These are phyloP conservation scores for Hippocampus abdominalis DNA, from an alignment of 2,113 vertebrate genomes.

Conservation along the genomic window DNA sequence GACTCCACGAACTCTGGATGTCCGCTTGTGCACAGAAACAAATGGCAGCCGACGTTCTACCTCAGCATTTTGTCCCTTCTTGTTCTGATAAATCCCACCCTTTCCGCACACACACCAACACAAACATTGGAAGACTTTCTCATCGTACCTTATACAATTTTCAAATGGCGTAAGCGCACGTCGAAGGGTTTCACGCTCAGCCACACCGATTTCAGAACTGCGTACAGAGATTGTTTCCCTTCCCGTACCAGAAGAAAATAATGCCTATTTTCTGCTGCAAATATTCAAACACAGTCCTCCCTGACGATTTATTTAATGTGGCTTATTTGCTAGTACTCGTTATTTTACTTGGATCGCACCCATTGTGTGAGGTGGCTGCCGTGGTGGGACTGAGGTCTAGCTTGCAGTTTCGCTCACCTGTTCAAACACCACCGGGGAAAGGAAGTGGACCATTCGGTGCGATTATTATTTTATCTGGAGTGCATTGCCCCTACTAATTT, in stretches of 20 bases:
- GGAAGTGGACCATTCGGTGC: conserved; percentile 68
- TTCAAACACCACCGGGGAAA: conserved; percentile 66
- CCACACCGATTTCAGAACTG: conserved; percentile 2
- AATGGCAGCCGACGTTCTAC: background rate
- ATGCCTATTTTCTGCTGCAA: conserved; percentile 21
- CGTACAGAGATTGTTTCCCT: conserved; percentile 38
- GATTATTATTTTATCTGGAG: conserved; percentile 46
- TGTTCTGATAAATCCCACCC: conserved; percentile 18
- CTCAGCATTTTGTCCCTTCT: conserved; percentile 28
- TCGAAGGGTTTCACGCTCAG: conserved; percentile 33
- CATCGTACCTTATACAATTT: conserved; percentile 45
- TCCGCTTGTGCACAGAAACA: conserved; percentile 4
- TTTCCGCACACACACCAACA: background rate
- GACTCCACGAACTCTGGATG: background rate
- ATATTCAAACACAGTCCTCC: conserved; percentile 9
- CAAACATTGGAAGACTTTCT: conserved; percentile 37
- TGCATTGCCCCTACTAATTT: conserved; percentile 6
- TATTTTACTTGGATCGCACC: conserved; percentile 63
- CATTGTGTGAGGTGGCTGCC: conserved; percentile 53
- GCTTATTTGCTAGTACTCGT: conserved; percentile 44
- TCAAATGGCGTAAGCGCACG: conserved; percentile 41
- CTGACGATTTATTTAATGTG: conserved; percentile 49
- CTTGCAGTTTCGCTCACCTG: conserved; percentile 78
- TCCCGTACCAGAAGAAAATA: conserved; percentile 35
- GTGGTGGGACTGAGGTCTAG: conserved; percentile 58